Base-by-base conservation (phyloP, 2,888 invertebrate genomes). In the Syrista parreyssii region DNA sequence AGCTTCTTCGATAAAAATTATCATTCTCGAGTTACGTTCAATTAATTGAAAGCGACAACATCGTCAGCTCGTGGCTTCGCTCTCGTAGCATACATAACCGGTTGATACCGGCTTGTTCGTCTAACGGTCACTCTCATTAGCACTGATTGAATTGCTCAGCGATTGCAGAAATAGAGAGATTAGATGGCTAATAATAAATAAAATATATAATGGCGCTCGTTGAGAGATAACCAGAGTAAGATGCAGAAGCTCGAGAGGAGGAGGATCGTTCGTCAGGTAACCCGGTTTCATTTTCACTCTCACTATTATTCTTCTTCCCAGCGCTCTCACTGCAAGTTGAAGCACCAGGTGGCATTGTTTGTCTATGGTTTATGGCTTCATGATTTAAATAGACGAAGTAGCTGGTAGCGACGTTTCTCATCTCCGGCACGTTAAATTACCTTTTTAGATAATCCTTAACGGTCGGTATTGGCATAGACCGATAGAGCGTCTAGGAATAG, bases 401-500 rank as follows among this genome's bases (percentile, higher is more conserved):
- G 55, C 55, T 23, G 55, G 55, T 55, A 55, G 55, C 23, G 55
- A 55, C 6, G 55, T 55, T 55, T 23, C 9, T 23, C 23, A 55
- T 55, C 3, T 55, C 6, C 6, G 55, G 9, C 55, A 1, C 55
- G 23, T 55, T 23, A 0, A 55, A 23, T 55, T 2, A 23, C 23
- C 23, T 23, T 55, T 23, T 0, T 23, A 9, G 55, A 9, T 23
- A 55, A 55, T 2, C 55, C 23, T 55, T 23, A 55, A 55, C 55
- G 23, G 23, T 9, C 9, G 55, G 55, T 23, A 55, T 23, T 55
- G 9, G 23, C 23, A 55, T 23, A 2, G 55, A 55, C 55, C 55
- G 1, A 23, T 9, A 0, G 9, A 55, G 55, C 55, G 23, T 9
- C 78, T 81, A 76, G 75, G 80, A 84, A 84, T 82, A 81, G 80